Conservation (phyloP, 2,113 vertebrate genomes). For the Salvelinus fontinalis region DNA sequence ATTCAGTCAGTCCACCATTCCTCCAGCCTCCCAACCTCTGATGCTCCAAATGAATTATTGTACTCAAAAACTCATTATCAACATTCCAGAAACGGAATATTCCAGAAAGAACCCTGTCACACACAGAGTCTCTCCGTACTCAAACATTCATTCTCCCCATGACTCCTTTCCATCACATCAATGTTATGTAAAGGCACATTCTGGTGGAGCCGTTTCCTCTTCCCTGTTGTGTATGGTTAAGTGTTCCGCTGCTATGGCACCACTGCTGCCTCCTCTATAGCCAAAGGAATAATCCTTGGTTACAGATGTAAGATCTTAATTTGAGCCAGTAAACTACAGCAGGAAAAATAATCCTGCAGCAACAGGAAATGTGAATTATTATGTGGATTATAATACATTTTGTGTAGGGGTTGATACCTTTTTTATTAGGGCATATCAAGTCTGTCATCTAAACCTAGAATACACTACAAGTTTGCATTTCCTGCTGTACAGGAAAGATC, state of each 20-base stretch:
- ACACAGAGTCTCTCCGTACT: not conserved
- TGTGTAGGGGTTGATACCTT: no score
- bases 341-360: no score
- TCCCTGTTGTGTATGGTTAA: constrained; percentile 30
- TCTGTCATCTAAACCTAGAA: no score
- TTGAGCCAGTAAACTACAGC: no score
- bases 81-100: constrained; percentile 50
- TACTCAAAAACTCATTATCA: constrained; percentile 42
- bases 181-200: constrained; percentile 34
- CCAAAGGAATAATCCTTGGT: constrained; percentile 60
- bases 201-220: constrained; percentile 17
- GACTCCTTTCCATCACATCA: constrained; percentile 36
- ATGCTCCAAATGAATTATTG: constrained; percentile 35
- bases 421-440: no score
- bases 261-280: constrained; percentile 38
- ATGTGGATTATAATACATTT: no score
- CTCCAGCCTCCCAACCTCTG: not conserved
- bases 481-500: no score
- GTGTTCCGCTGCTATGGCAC: constrained; percentile 35
- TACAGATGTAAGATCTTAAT: constrained; percentile 1
- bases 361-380: no score
- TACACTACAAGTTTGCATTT: no score
- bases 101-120: constrained; percentile 18
- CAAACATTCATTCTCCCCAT: constrained; percentile 21
- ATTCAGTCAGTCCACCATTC: not conserved